Evolutionary conservation across 2,888 invertebrate genomes (phyloP).

Genomic region (Ormyrus thymus): DNA sequence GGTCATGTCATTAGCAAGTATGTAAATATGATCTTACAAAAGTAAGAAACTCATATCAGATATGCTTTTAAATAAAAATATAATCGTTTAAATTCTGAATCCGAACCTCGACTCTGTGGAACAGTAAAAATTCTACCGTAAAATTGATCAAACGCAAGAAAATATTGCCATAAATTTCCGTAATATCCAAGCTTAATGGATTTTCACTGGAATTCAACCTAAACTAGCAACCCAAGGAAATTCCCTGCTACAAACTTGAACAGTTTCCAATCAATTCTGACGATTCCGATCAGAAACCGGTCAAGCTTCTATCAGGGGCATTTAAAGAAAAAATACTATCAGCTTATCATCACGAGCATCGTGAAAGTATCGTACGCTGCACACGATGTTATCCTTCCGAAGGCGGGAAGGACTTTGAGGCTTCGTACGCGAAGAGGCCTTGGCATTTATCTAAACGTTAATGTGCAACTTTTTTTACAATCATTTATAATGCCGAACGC

Average conservation of each 20-base stretch:
- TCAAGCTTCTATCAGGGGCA: background rate
- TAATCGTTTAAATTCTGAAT: too few relatives aligned
- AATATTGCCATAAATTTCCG: too few relatives aligned
- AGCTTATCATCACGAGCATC: conserved; percentile 44
- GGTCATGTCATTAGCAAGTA: too few relatives aligned
- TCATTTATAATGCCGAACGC: conserved; percentile 15
- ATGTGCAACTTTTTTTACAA: background rate
- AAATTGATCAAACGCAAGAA: too few relatives aligned
- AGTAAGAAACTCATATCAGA: background rate
- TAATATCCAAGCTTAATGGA: too few relatives aligned
- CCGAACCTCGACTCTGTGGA: too few relatives aligned
- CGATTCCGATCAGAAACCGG: too few relatives aligned
- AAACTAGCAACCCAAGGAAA: conserved; percentile 45
- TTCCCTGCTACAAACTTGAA: too few relatives aligned
- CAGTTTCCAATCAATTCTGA: too few relatives aligned
- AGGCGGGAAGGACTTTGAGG: conserved; percentile 43
- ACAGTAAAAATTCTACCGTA: too few relatives aligned
- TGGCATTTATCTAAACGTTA: background rate
- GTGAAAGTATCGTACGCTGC: conserved; percentile 54
- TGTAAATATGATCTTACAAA: background rate
- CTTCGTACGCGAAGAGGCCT: conserved; percentile 20
- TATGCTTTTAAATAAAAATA: background rate
- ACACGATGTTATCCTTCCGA: conserved; percentile 55
- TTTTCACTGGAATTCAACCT: conserved; percentile 9
- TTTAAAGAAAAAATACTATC: conserved; percentile 25